Conservation (phyloP, 2,797 vertebrate genomes). For the Buceros bicornis region DNA sequence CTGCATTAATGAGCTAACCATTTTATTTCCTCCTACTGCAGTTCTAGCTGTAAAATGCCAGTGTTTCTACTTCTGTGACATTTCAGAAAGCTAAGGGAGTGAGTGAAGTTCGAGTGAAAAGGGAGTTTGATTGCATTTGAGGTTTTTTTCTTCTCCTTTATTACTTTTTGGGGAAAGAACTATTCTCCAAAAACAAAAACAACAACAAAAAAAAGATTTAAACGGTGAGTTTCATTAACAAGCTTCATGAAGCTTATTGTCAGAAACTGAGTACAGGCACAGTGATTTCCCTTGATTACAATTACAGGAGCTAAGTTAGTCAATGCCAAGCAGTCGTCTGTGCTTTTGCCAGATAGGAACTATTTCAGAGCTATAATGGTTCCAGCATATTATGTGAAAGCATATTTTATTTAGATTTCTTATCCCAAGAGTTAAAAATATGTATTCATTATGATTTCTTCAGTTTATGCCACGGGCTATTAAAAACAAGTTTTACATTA, state of each 20-base stretch:
- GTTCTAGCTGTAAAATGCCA: neutral
- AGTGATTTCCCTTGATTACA: conserved; percentile 56
- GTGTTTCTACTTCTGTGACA: neutral
- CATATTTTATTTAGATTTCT: conserved; percentile 65
- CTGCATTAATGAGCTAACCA: neutral
- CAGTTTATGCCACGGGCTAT: conserved; percentile 4
- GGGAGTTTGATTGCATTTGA: neutral
- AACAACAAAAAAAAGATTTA: neutral
- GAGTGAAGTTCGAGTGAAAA: neutral
- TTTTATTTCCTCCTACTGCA: neutral
- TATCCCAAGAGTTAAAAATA: conserved; percentile 40
- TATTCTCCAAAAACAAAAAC: neutral
- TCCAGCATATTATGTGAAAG: conserved; percentile 42
- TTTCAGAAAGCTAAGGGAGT: neutral
- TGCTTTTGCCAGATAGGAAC: conserved; percentile 53
- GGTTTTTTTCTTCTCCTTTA: neutral
- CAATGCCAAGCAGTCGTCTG: conserved; percentile 35
- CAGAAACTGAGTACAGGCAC: neutral
- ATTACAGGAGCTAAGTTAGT: conserved; percentile 45
- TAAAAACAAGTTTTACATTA: conserved; percentile 45
- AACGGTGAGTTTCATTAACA: conserved; percentile 10
- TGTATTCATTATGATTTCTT: conserved; percentile 42
- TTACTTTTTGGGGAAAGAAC: neutral
- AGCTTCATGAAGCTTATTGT: conserved; percentile 28
- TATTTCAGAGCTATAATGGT: conserved; percentile 23